Evolutionary conservation across 2,888 invertebrate species (phyloP).

Genomic region (Megaustenia siamemsis): DNA sequence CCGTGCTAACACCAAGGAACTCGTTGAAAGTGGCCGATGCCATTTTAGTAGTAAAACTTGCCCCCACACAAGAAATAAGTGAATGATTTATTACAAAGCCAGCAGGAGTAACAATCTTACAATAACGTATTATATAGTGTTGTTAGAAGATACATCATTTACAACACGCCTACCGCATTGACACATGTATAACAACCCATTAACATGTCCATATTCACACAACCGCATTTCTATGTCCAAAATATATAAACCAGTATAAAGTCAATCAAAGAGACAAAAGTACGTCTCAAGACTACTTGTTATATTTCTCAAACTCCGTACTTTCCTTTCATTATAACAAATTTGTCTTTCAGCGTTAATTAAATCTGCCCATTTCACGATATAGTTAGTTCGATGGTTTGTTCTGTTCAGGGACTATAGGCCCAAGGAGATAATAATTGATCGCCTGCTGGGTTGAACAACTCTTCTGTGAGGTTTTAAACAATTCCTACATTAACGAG

Average conservation of each 20-base stretch:
- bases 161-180: no score
- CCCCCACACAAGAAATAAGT: no score
- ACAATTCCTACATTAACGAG: not conserved
- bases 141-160: no score
- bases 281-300: not conserved
- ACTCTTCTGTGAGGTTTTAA: not conserved
- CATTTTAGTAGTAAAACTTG: slow-evolving; percentile 15
- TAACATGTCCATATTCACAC: no score
- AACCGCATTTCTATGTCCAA: no score
- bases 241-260: no score
- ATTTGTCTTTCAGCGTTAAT: not conserved
- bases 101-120: no score
- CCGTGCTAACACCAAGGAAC: not conserved
- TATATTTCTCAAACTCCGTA: not conserved
- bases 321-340: not conserved
- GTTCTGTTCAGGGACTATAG: not conserved
- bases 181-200: no score
- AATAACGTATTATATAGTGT: no score
- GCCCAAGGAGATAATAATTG: not conserved
- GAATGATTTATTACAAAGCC: no score
- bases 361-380: no score
- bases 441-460: not conserved
- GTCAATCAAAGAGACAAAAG: not conserved
- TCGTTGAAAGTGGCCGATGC: not conserved
- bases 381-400: not conserved